Evolutionary conservation across 1,140 invertebrate species (phyloP).

Genomic region (Drosophila prosaltans): DNA sequence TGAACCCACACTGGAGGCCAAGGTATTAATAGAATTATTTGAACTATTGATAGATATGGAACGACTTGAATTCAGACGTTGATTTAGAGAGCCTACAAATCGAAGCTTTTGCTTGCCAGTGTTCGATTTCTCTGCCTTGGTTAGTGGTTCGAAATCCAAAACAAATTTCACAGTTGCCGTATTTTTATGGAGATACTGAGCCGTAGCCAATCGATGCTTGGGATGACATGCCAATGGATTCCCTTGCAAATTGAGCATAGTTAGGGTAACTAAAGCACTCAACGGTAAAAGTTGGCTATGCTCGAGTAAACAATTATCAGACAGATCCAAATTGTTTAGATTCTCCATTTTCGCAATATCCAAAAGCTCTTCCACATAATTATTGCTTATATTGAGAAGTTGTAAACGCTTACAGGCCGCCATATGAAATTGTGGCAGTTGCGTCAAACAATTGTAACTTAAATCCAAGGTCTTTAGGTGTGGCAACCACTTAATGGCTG

Average conservation of each 20-base stretch:
- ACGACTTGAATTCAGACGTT: constrained; percentile 40
- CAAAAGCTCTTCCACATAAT: constrained; percentile 84
- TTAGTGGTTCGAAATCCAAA: constrained; percentile 84
- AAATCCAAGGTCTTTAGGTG: constrained; percentile 87
- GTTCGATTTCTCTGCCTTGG: constrained; percentile 84
- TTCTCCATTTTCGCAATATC: constrained; percentile 84
- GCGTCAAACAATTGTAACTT: constrained; percentile 86
- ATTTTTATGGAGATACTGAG: constrained; percentile 85
- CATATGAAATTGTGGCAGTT: constrained; percentile 85
- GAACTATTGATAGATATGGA: constrained; percentile 61
- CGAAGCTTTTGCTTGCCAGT: constrained; percentile 78
- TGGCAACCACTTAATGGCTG: constrained; percentile 84
- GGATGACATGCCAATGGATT: constrained; percentile 87
- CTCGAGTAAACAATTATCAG: constrained; percentile 86
- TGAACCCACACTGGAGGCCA: constrained; percentile 71
- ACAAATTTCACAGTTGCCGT: constrained; percentile 85
- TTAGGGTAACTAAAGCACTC: constrained; percentile 84
- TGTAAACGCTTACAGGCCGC: constrained; percentile 83
- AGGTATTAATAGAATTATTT: constrained; percentile 56
- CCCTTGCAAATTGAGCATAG: constrained; percentile 85
- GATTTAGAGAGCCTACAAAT: constrained; percentile 41
- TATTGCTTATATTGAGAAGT: constrained; percentile 85
- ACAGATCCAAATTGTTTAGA: constrained; percentile 86
- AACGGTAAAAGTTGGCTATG: constrained; percentile 85
- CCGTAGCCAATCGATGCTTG: constrained; percentile 85